Base-by-base conservation (phyloP, 1,140 invertebrate genomes). In the Nephila pilipes region DNA sequence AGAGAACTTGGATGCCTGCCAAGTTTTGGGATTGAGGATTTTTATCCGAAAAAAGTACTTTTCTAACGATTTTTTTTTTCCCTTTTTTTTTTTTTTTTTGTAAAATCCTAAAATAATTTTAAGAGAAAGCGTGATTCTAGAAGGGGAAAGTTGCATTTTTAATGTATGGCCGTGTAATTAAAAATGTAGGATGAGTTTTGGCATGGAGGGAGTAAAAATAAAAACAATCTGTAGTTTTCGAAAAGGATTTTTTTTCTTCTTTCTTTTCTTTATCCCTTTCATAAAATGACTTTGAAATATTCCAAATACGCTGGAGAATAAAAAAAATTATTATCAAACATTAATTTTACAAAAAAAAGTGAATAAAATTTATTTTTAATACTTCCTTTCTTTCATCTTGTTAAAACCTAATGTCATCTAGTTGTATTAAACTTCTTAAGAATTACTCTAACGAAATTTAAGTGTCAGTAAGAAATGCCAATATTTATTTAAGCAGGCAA, bases 21-120 rank as follows among this genome's bases (percentile, higher is more conserved):
- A 75, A 75, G 14, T 75, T 75, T 75, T 14, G 29, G 29, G 69
- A 75, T 75, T 75, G 10, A 75, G 69, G 69, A 75, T 18, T 75
- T 75, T 75, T 75, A 75, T 32, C 29, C 29, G n/a, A 75, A 36
- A 75, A 75, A 75, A 75, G 12, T 20, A 36, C 16, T 75, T 36
- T 60, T 75, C 16, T 14, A 75, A 75, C 14, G 69, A 75, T 75
- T 75, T 75, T 75, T 75, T 32, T 18, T 36, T n/a, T n/a, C n/a
- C n/a, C n/a, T n/a, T n/a, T n/a, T n/a, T n/a, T n/a, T n/a, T n/a
- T n/a, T 12, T 25, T 14, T 65, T 14, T 29, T 69, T 12, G n/a
- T n/a, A n/a, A 46, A 46, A 10, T 46, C 46, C 46, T 46, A 46
- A 10, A 46, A 46, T 46, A 46, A 46, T 46, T 75, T 63, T 22